Conservation (phyloP, 2,888 invertebrate genomes). For the Automeris io region DNA sequence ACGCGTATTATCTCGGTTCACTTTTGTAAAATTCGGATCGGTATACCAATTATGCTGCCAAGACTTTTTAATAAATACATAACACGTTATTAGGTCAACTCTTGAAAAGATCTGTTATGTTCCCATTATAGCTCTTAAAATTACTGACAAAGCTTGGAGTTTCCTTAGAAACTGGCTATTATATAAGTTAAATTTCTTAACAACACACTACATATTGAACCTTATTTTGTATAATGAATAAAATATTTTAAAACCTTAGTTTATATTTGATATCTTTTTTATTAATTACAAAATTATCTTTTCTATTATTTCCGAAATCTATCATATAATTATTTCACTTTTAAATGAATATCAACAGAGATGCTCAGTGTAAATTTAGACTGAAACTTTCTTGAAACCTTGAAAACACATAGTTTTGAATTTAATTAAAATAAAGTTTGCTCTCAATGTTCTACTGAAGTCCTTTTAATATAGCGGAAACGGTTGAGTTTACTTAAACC, state of each 20-base stretch:
- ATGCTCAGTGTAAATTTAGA: not conserved
- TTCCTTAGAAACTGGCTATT: too few species aligned
- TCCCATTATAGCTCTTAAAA: too few species aligned
- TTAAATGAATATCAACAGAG: not conserved
- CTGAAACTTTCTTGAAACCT: not conserved
- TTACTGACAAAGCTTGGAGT: too few species aligned
- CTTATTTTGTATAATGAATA: too few species aligned
- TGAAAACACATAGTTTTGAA: conserved; percentile 3
- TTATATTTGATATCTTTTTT: too few species aligned
- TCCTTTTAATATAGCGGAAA: not conserved
- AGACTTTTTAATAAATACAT: too few species aligned
- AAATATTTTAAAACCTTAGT: too few species aligned
- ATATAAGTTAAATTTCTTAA: too few species aligned
- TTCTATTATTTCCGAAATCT: not conserved
- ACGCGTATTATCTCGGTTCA: not conserved
- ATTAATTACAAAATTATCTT: too few species aligned
- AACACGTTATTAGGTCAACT: too few species aligned
- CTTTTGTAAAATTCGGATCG: not conserved
- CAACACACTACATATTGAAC: too few species aligned
- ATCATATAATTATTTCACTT: not conserved
- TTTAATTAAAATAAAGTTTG: conserved; percentile 2
- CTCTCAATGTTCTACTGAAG: not conserved
- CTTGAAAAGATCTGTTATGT: too few species aligned
- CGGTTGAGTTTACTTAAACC: not conserved
- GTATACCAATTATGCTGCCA: not conserved